Percentiles rank a stretch among this genome's conserved stretches.
phyloP scores from a whole-genome alignment of 1,140 invertebrate species.

The Caerostris extrusa region DNA sequence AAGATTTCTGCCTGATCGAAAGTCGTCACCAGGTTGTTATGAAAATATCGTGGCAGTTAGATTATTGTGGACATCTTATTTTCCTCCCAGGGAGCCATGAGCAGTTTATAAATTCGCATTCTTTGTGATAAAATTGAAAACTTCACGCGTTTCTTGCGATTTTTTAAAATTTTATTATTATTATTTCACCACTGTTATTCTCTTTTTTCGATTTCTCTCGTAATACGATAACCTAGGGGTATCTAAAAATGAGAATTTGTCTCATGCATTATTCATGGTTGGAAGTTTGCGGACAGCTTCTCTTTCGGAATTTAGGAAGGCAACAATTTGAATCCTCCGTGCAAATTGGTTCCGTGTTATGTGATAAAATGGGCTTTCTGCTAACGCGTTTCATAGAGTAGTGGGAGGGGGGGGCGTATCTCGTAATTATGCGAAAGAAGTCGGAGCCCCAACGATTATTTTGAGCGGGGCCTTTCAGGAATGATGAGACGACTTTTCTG shows the following conservation, averaged over 20 bases:
- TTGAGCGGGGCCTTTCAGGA: neutral
- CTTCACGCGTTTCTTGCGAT: conserved; percentile 10
- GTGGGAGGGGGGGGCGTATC: neutral
- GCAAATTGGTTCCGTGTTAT: conserved; percentile 62
- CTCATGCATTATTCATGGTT: conserved; percentile 60
- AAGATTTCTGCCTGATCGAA: conserved; percentile 5
- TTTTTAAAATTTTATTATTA: neutral
- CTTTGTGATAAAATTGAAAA: conserved; percentile 39
- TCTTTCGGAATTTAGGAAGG: conserved; percentile 39
- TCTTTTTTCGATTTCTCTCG: neutral
- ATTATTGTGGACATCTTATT: conserved; percentile 38
- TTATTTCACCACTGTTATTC: neutral
- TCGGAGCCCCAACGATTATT: neutral
- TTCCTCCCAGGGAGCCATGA: neutral
- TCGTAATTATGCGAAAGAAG: conserved; percentile 47
- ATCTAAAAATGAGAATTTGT: conserved; percentile 52
- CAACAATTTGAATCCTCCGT: conserved; percentile 50
- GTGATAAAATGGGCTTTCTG: conserved; percentile 40
- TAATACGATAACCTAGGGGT: conserved; percentile 61
- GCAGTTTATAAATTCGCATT: conserved; percentile 20
- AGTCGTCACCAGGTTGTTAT: conserved; percentile 40
- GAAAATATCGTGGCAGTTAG: conserved; percentile 35
- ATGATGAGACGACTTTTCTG: neutral
- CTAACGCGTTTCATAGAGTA: conserved; percentile 12
- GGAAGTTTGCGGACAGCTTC: conserved; percentile 41